Evolutionary conservation across 2,797 vertebrate species (phyloP), one percentile per base, ranked within the genome.

Genomic region (Bovichtus diacanthus): DNA sequence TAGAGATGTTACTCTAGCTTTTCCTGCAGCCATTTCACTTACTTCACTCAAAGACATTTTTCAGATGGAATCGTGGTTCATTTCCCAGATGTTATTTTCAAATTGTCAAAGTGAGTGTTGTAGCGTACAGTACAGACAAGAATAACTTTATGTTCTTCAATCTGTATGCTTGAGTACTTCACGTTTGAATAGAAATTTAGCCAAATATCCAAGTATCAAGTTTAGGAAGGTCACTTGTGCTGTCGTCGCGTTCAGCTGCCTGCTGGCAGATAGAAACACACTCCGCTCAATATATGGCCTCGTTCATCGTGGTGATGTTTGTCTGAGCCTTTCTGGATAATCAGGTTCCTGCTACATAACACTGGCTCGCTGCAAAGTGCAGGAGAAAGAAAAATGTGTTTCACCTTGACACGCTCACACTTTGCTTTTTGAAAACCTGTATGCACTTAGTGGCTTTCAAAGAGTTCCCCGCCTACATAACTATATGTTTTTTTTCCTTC

Each of bases 371-470:
- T 38, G 41, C 29, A 54, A 43, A 68, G 66, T 46, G 54, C 49
- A 58, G 23, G 39, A 68, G 73, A 74, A 31, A 81, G 38, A 18
- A 66, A 7, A 2, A 13, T 15, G 18, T 56, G 29, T 66, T 34
- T 50, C 64, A 11, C 31, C 53, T 63, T 54, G 23, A 63, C 6
- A n/a, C 34, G 27, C 21, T 68, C 47, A 12, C 56, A 15, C 12
- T 59, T 71, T 68, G 50, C 59, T 74, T 80, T 82, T 69, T 31
- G 34, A 79, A 76, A 78, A 62, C 44, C 53, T 65, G 27, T 71
- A 41, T 80, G 53, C 72, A 65, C 62, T 72, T 25, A 51, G n/a
- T 23, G 27, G 23, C 23, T 70, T 76, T 71, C 46, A 38, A 70
- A 59, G n/a, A 44, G 51, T 49, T 68, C 36, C 15, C 36, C 50